Evolutionary conservation across 2,797 vertebrate species (phyloP), one percentile per base, ranked within the genome.

Genomic region (Pteronotus mesoamericanus): DNA sequence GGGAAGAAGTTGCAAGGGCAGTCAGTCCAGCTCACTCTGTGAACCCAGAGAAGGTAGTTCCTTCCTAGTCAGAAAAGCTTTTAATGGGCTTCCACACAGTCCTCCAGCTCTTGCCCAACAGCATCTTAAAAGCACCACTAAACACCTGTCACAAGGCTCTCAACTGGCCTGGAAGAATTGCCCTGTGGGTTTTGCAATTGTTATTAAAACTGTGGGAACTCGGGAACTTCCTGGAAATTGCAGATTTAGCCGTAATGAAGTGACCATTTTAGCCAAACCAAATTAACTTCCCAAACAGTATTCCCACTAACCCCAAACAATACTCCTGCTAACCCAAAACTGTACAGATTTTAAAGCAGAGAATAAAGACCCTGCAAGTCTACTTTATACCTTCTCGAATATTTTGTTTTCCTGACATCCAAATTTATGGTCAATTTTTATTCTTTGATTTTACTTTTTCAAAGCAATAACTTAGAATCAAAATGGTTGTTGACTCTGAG

Each of bases 181-280:
- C 61, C 61, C 51, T 46, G n/a, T n/a, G 48, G 94, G 29, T 46
- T 66, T 87, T 39, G 24, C 55, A 26, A 46, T 66, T 94, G 86
- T 94, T 94, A 94, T 12, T 84, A 57, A 96, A 95, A 83, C 90
- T 77, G 57, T 66, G 34, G 88, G 71, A 94, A 82, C 68, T 88
- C 48, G 46, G 55, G 82, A 95, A 59, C 77, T 92, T 96, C 94
- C 83, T 97, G 86, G 94, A 96, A 97, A 91, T 86, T 83, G 14
- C 32, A 94, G 71, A 66, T 90, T 97, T 46, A 66, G 26, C 74
- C 68, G 75, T 75, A 94, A 72, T 26, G 34, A 92, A 88, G 78
- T 57, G 59, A 74, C 55, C 44, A 66, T 78, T 94, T 93, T 84
- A 94, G 85, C 80, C 90, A 97, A 96, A 94, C 68, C 85, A 94